Evolutionary conservation across 1,140 invertebrate genomes (phyloP), one percentile per base, ranked within the genome.

Genomic region (Chymomyza costata): DNA sequence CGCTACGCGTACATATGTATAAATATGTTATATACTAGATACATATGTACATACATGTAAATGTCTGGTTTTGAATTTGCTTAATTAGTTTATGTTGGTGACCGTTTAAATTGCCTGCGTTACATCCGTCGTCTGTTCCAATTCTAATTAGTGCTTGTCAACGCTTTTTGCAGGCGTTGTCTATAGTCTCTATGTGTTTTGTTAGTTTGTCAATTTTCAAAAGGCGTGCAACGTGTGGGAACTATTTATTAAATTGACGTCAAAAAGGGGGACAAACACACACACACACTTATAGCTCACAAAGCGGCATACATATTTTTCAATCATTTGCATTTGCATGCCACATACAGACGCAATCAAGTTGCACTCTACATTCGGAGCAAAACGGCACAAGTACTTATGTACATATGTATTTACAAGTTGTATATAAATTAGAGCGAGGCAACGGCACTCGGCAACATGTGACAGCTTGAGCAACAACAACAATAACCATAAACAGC

Each of bases 241-340:
- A 76, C 44, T 40, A 39, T n/a, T n/a, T n/a, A n/a, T 54, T 76
- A 65, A 74, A 65, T 76, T 76, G 65, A 69, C 70, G 70, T 65
- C 38, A 32, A 56, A 65, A 74, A 65, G 35, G 55, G 60, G 60
- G 55, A 55, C 59, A 74, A 10, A 15, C 19, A 52, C 16, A 21
- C 44, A 43, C 46, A 56, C 6, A 45, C 14, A 54, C 17, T 3
- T 6, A 52, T 34, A 41, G 30, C 6, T 16, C 25, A 6, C n/a
- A n/a, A n/a, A n/a, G n/a, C n/a, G n/a, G n/a, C n/a, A n/a, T n/a
- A 6, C n/a, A 48, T 52, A 56, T 56, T 43, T 71, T 73, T 71
- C 40, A 71, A 71, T 73, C 48, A 73, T 73, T 71, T 71, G 52
- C 68, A 73, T 66, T 71, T 71, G 52, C 68, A 73, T 66, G 49